Conservation (phyloP, 1,140 invertebrate genomes). For the Trachymyrmex cornetzi region DNA sequence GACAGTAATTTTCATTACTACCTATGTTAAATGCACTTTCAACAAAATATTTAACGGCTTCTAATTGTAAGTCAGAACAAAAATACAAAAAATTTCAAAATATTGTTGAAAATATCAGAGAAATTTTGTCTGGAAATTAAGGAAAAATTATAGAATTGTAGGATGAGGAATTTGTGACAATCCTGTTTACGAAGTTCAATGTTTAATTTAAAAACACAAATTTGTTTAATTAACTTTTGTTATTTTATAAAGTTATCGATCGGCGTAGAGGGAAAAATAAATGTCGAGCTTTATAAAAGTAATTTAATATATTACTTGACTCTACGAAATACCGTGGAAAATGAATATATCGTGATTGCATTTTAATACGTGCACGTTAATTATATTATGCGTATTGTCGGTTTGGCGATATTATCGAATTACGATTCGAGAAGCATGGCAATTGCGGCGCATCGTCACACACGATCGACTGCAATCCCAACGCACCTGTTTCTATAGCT, state of each 20-base stretch:
- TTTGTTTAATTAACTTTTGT: not conserved
- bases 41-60: no score
- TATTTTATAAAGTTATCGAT: constrained; percentile 2
- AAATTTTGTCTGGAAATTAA: no score
- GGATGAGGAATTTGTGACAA: no score
- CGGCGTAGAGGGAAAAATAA: not conserved
- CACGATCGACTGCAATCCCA: constrained; percentile 53
- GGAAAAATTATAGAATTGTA: no score
- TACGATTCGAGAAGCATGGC: constrained; percentile 35
- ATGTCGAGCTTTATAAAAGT: not conserved
- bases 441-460: constrained; percentile 49
- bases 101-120: no score
- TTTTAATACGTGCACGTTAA: constrained; percentile 28
- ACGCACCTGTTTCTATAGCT: constrained; percentile 49
- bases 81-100: no score
- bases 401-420: constrained; percentile 47
- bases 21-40: no score
- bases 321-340: not conserved
- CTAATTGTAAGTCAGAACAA: no score
- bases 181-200: no score
- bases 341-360: constrained; percentile 27
- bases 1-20: no score
- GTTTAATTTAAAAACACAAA: not conserved
- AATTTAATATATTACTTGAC: constrained; percentile 16
- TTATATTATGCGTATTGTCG: constrained; percentile 13